Evolutionary conservation across 2,797 vertebrate genomes (phyloP).

Genomic region (Philypnodon macrostomus): DNA sequence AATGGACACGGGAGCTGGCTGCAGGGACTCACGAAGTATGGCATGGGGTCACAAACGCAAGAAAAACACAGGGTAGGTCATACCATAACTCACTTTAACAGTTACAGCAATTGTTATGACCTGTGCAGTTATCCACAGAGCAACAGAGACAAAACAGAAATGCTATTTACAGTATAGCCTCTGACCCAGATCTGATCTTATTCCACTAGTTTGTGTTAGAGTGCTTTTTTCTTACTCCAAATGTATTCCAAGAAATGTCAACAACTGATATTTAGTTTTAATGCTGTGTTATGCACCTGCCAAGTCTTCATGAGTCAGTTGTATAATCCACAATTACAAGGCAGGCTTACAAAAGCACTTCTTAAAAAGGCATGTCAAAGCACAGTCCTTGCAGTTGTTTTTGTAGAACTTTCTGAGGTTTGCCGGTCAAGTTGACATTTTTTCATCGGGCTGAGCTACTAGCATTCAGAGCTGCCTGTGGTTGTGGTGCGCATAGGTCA

Average conservation of each 20-base stretch:
- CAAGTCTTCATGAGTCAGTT: slow-evolving; percentile 65
- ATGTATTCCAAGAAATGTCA: slow-evolving; percentile 52
- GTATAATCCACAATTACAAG: slow-evolving; percentile 75
- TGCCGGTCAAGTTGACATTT: slow-evolving; percentile 72
- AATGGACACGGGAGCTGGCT: slow-evolving; percentile 69
- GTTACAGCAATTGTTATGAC: slow-evolving; percentile 61
- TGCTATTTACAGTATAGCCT: slow-evolving; percentile 43
- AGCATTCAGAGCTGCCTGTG: slow-evolving; percentile 60
- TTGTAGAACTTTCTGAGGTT: slow-evolving; percentile 56
- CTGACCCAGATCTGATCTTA: slow-evolving; percentile 38
- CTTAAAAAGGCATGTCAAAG: slow-evolving; percentile 72
- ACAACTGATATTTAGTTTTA: slow-evolving; percentile 68
- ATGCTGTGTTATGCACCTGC: slow-evolving; percentile 67
- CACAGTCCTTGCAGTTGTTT: slow-evolving; percentile 59
- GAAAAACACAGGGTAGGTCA: slow-evolving; percentile 49
- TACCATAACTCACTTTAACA: slow-evolving; percentile 52
- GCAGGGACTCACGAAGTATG: slow-evolving; percentile 52
- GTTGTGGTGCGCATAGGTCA: slow-evolving; percentile 71
- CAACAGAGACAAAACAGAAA: slow-evolving; percentile 57
- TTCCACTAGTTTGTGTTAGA: slow-evolving; percentile 38
- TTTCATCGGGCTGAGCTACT: slow-evolving; percentile 58
- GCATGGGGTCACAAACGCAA: slow-evolving; percentile 57
- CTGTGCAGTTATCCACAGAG: slow-evolving; percentile 54
- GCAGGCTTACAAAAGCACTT: slow-evolving; percentile 65
- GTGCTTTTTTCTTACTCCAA: slow-evolving; percentile 44